Evolutionary conservation across 2,113 vertebrate genomes (phyloP).

Genomic region (Archocentrus centrarchus): DNA sequence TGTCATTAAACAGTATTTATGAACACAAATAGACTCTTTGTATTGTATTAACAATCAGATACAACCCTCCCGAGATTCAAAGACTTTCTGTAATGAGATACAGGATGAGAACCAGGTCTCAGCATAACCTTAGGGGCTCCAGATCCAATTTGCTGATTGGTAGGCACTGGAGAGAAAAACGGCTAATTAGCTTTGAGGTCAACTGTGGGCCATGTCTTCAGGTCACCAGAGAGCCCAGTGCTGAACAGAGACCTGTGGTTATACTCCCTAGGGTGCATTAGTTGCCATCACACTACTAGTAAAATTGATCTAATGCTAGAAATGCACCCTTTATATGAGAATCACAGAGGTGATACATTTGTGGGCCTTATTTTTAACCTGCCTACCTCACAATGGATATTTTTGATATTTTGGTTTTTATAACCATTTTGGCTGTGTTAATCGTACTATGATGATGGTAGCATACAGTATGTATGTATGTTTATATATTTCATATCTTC

Average conservation of each 20-base stretch:
- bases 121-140: slow-evolving; percentile 35
- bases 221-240: slow-evolving; percentile 40
- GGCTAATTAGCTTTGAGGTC: slow-evolving; percentile 70
- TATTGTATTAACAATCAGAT: slow-evolving; percentile 4
- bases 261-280: slow-evolving; percentile 24
- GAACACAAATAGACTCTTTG: neutral
- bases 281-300: slow-evolving; percentile 30
- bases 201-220: slow-evolving; percentile 44
- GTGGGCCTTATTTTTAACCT: neutral
- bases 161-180: slow-evolving; percentile 31
- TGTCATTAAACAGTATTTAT: neutral
- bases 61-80: neutral
- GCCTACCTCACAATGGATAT: no score
- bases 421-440: neutral
- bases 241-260: slow-evolving; percentile 27
- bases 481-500: no score
- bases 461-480: no score
- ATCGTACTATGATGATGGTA: no score
- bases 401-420: neutral
- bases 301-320: slow-evolving; percentile 47
- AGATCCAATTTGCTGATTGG: slow-evolving; percentile 50
- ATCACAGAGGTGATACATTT: neutral
- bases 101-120: slow-evolving; percentile 11
- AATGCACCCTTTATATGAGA: neutral
- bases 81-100: slow-evolving; percentile 17